Evolutionary conservation across 2,888 invertebrate genomes (phyloP).

Genomic region (Parapristionchus giblindavisi): DNA sequence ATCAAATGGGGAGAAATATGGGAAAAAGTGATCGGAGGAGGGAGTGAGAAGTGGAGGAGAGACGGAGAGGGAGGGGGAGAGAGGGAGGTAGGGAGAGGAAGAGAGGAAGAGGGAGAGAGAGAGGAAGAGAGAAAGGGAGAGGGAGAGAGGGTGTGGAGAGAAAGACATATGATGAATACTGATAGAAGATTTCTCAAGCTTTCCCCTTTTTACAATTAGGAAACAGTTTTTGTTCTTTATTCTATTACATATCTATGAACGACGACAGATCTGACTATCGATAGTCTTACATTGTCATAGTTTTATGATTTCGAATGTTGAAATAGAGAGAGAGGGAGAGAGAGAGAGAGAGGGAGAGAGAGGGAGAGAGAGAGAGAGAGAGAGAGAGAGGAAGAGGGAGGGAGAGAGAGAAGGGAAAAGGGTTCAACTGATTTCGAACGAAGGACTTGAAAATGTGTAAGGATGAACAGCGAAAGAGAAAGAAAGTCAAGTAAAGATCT

Average conservation of each 20-base stretch:
- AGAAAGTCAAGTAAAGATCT: not conserved
- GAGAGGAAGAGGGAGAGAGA: not conserved
- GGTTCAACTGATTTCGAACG: not conserved
- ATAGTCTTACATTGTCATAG: too few relatives aligned
- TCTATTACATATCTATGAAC: too few relatives aligned
- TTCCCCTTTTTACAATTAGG: not conserved
- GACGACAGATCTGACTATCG: too few relatives aligned
- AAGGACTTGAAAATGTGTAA: not conserved
- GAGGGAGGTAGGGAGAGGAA: not conserved
- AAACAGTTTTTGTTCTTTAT: not conserved
- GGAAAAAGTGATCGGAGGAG: not conserved
- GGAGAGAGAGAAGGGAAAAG: not conserved
- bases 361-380: too few relatives aligned
- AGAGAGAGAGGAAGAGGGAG: too few relatives aligned
- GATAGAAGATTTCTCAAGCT: not conserved
- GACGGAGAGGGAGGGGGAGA: slow-evolving; percentile 16
- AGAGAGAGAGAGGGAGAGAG: too few relatives aligned
- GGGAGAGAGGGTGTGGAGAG: not conserved
- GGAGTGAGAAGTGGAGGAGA: not conserved
- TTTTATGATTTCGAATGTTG: too few relatives aligned
- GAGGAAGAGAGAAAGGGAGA: not conserved
- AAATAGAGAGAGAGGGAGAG: too few relatives aligned
- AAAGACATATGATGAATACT: not conserved
- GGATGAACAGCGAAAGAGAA: too few relatives aligned
- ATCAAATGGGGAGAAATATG: too few relatives aligned